A percentile compares a stretch with the other conserved stretches of the same genome.
Evolutionary conservation across 2,797 vertebrate species (phyloP).

Genomic region (Pantherophis alleghaniensis): DNA sequence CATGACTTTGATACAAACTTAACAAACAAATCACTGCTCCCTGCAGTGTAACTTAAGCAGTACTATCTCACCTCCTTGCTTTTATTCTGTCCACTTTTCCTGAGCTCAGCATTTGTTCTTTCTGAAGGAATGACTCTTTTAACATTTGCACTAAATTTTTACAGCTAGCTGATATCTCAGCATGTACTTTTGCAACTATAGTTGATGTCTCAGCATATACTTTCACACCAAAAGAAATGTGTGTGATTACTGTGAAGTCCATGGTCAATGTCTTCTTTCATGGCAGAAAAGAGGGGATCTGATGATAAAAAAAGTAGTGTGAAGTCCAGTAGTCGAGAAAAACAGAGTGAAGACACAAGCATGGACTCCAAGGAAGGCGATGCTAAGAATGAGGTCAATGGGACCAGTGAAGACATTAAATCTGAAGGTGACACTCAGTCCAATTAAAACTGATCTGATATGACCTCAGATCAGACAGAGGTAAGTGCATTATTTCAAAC

Average conservation of each 20-base stretch:
- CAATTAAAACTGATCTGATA: constrained; percentile 99
- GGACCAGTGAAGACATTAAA: constrained; percentile 95
- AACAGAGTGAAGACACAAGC: constrained; percentile 86
- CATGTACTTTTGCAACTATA: constrained; percentile 29
- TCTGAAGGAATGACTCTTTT: constrained; percentile 38
- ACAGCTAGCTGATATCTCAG: background rate
- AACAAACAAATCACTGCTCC: background rate
- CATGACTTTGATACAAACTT: background rate
- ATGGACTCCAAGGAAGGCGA: constrained; percentile 89
- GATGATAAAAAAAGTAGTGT: constrained; percentile 92
- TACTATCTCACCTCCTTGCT: constrained; percentile 19
- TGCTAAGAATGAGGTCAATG: constrained; percentile 92
- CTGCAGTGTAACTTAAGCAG: background rate
- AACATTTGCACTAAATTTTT: constrained; percentile 40
- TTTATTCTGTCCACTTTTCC: constrained; percentile 24
- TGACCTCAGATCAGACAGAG: constrained; percentile 99
- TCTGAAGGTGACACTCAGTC: constrained; percentile 99
- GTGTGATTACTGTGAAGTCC: constrained; percentile 74
- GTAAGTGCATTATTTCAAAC: constrained; percentile 83
- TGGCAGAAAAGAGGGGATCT: constrained; percentile 88
- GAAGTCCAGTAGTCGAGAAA: constrained; percentile 85
- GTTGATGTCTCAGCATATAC: constrained; percentile 39
- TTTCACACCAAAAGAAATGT: constrained; percentile 52
- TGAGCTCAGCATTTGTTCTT: constrained; percentile 35
- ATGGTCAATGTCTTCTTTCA: constrained; percentile 75